Evolutionary conservation across 2,888 invertebrate species (phyloP), one percentile per base, ranked within the genome.

Genomic region (Idaea aversata): DNA sequence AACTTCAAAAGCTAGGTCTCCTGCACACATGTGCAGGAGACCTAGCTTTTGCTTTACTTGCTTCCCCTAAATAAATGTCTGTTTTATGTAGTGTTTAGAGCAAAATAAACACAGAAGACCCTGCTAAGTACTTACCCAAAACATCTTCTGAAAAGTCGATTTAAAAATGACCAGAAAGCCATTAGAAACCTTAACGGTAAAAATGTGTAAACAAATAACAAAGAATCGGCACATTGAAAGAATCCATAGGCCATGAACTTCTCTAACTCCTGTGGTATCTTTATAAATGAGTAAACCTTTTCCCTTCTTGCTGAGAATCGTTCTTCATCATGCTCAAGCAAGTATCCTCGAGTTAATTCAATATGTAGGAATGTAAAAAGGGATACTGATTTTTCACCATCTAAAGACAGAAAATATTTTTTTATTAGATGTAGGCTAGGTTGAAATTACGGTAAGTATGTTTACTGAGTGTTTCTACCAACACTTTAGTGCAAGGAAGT

Each of bases 131-230:
- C 93, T 91, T 88, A 95, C 94, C 97, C 95, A 85, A 97, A 95
- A 86, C 96, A 97, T 85, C 94, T 95, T 67, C 94, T 94, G 77
- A 97, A 94, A 15, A 96, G 94, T 77, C 97, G 94, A 69, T 95
- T 95, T 25, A 97, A 85, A 69, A 98, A 93, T 57, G 96, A 96
- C 95, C 97, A 96, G 65, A 97, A 88, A 61, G 98, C 98, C 87
- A 99, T 94, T 57, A 97, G 82, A 85, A 99, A 98, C 74, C 99
- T 94, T 70, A 99, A 90, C 15, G 99, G 99, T 76, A 99, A 94
- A 93, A 99, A 99, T 65, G 99, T 99, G 88, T 99, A 99, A 65
- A 99, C 96, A 93, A 98, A 99, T 64, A 99, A 94, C 88, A 99
- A 98, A 25, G 99, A 99, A 91, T 99, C 99, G 36, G 98, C 96